Percentiles rank a stretch among this genome's conserved stretches.
These are phyloP conservation scores for Lycorma delicatula DNA, from an alignment of 1,140 invertebrate species.

Conservation along the genomic window DNA sequence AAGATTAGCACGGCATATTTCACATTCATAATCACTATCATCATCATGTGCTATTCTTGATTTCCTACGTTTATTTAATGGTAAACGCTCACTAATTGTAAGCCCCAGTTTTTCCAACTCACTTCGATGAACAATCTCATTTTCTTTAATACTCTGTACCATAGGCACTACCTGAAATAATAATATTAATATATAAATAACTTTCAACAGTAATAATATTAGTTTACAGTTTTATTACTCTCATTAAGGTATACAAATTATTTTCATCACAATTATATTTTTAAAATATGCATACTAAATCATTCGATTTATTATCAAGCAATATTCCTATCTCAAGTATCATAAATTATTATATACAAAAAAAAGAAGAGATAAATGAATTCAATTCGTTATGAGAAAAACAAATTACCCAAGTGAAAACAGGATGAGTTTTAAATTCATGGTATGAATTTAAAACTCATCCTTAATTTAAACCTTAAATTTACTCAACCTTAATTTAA, in stretches of 20 bases:
- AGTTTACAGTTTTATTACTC: constrained; percentile 8
- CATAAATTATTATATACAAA: too few relatives aligned
- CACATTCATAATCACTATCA: constrained; percentile 66
- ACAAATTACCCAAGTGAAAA: too few relatives aligned
- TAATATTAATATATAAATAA: constrained; percentile 7
- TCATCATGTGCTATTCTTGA: constrained; percentile 42
- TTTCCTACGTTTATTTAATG: constrained; percentile 39
- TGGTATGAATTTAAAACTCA: too few relatives aligned
- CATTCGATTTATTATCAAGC: too few relatives aligned
- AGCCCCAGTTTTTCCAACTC: constrained; percentile 50
- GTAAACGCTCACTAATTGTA: constrained; percentile 51
- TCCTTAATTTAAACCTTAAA: too few relatives aligned
- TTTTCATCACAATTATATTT: too few relatives aligned
- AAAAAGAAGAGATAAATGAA: too few relatives aligned
- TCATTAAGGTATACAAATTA: neutral
- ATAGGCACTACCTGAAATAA: constrained; percentile 40
- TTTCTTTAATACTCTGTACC: constrained; percentile 42
- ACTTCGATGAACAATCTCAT: constrained; percentile 46
- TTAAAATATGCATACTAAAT: too few relatives aligned
- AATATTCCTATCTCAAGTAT: too few relatives aligned
- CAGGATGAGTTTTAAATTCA: too few relatives aligned
- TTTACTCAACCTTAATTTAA: too few relatives aligned
- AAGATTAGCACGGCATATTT: constrained; percentile 67
- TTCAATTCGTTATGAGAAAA: too few relatives aligned
- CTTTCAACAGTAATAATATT: constrained; percentile 20